Percentiles rank a stretch among this genome's conserved stretches.
phyloP scores from a whole-genome alignment of 2,888 invertebrate genomes.

The Adineta ricciae region DNA sequence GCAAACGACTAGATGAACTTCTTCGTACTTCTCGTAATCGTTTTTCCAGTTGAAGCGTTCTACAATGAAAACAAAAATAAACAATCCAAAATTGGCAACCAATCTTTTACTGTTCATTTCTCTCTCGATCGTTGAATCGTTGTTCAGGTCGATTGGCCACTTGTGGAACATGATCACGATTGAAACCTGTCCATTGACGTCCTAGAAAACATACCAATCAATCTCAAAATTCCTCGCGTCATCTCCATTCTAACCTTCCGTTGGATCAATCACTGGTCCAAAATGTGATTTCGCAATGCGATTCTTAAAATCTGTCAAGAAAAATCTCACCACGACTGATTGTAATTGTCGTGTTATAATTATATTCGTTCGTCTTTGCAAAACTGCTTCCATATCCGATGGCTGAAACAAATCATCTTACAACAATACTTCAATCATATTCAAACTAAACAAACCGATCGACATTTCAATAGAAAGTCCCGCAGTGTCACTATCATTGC shows the following conservation, averaged over 20 bases:
- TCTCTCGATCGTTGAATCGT: neutral
- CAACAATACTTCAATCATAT: neutral
- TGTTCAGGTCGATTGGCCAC: conserved; percentile 8
- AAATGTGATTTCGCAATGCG: conserved; percentile 41
- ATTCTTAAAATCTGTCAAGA: conserved; percentile 35
- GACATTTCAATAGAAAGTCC: conserved; percentile 41
- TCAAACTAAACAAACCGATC: conserved; percentile 38
- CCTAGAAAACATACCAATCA: neutral
- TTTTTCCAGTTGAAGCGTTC: neutral
- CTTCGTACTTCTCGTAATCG: neutral
- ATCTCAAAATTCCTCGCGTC: no score
- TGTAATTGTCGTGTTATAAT: conserved; percentile 32
- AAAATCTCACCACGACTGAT: conserved; percentile 27
- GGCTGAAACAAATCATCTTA: conserved; percentile 37
- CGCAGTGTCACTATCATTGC: conserved; percentile 42
- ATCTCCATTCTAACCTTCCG: conserved; percentile 41
- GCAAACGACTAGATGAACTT: no score
- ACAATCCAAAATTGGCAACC: no score
- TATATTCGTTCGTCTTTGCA: conserved; percentile 22
- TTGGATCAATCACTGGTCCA: conserved; percentile 47
- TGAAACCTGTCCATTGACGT: neutral
- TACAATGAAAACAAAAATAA: no score
- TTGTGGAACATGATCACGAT: neutral
- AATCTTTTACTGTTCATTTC: conserved; percentile 7
- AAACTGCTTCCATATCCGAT: conserved; percentile 38